A percentile compares a stretch with the other conserved stretches of the same genome.
Evolutionary conservation across 1,140 invertebrate genomes (phyloP).

Genomic region (Lasioglossum albipes): DNA sequence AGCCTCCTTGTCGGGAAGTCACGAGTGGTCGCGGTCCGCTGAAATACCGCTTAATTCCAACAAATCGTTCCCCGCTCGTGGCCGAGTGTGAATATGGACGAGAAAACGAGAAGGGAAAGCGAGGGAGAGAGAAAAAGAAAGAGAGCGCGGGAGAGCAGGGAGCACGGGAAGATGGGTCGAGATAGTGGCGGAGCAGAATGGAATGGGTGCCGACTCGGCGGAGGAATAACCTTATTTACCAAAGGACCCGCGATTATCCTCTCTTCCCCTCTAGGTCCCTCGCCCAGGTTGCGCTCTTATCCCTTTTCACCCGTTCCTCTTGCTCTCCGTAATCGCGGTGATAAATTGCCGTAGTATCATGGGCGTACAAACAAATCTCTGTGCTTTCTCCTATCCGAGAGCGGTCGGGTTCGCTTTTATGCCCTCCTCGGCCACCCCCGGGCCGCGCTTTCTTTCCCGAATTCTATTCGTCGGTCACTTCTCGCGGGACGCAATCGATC

Average conservation of each 20-base stretch:
- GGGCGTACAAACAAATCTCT: constrained; percentile 44
- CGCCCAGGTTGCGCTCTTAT: neutral
- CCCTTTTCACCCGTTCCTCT: neutral
- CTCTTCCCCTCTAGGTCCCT: neutral
- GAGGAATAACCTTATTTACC: constrained; percentile 55
- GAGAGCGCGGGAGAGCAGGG: neutral
- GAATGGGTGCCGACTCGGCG: constrained; percentile 33
- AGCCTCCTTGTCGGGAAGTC: constrained; percentile 13
- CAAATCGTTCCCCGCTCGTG: constrained; percentile 28
- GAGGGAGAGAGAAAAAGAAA: neutral
- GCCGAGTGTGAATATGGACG: constrained; percentile 45
- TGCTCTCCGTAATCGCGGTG: neutral
- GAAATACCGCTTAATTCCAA: constrained; percentile 50
- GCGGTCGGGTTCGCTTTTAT: neutral
- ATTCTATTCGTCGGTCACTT: neutral
- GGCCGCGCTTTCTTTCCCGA: neutral
- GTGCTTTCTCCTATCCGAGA: neutral
- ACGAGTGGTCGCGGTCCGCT: neutral
- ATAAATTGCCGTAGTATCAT: constrained; percentile 41
- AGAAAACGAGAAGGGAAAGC: constrained; percentile 32
- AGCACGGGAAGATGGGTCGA: constrained; percentile 33
- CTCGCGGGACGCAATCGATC: constrained; percentile 29
- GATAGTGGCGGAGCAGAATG: constrained; percentile 31
- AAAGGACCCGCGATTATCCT: constrained; percentile 42
- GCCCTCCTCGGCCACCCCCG: neutral